These are phyloP conservation scores for Erebia epiphron DNA, from an alignment of 2,888 invertebrate species.

Conservation along the genomic window DNA sequence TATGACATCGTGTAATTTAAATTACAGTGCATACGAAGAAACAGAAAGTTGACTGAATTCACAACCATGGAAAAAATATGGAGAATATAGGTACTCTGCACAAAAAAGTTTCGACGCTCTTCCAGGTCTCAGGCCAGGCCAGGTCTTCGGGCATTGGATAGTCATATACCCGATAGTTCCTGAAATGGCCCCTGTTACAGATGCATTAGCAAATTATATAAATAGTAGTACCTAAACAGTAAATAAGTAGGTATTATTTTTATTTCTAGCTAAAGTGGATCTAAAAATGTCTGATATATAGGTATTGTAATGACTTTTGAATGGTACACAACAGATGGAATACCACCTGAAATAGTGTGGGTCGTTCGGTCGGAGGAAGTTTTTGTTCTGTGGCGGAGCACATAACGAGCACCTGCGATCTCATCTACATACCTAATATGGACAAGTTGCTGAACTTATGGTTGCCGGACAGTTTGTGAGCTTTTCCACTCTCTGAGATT, in stretches of 20 bases:
- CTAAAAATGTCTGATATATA: constrained; percentile 11
- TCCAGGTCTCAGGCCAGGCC: too few relatives aligned
- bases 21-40: too few relatives aligned
- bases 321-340: constrained; percentile 49
- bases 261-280: constrained; percentile 28
- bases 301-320: constrained; percentile 30
- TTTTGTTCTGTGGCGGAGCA: constrained; percentile 70
- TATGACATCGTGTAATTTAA: too few relatives aligned
- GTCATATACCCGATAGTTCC: too few relatives aligned
- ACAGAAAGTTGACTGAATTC: too few relatives aligned
- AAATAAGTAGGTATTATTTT: background rate
- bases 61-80: too few relatives aligned
- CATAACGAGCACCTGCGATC: constrained; percentile 78
- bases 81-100: too few relatives aligned
- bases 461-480: constrained; percentile 58
- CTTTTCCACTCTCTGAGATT: constrained; percentile 36
- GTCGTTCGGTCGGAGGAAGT: constrained; percentile 72
- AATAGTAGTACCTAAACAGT: background rate
- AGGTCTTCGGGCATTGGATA: too few relatives aligned
- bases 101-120: too few relatives aligned
- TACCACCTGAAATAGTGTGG: constrained; percentile 69
- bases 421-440: constrained; percentile 82
- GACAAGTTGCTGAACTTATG: constrained; percentile 70
- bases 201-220: too few relatives aligned
- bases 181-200: too few relatives aligned